Evolutionary conservation across 2,888 invertebrate species (phyloP), one percentile per base, ranked within the genome.

Genomic region (Eubasilissa splendida): DNA sequence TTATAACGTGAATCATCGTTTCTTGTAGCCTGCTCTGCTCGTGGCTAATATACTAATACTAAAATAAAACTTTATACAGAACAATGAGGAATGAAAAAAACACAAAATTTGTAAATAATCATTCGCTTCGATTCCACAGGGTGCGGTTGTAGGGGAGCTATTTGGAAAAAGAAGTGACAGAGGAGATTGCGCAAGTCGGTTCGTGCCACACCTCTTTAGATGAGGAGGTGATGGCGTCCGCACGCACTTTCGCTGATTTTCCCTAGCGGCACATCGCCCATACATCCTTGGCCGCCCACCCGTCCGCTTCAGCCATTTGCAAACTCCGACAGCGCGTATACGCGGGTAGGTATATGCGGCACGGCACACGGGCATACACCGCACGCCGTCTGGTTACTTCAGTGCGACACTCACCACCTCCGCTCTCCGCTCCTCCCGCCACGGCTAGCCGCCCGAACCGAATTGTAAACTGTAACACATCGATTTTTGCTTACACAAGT

Each of bases 171-270:
- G 60, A 22, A 33, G 60, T 60, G 14, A 0, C 53, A 31, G 54
- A 76, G 65, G 52, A 14, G 77, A 60, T 77, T 70, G 77, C 70
- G 70, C 70, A 68, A 70, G 59, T 68, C 70, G 58, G 33, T 54
- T 53, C 53, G 65, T 65, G 68, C 77, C 77, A 59, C 71, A 73
- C 63, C 63, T 78, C 65, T 78, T 73, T 54, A 54, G 71, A 8
- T 53, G 60, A 58, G 70, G 68, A 77, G 71, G 54, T 58, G 78
- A 76, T 71, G 79, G 80, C 65, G 82, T 77, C 70, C 80, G 14
- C 56, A 79, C 80, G 80, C 79, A 82, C 82, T 82, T 82, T 80
- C 76, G 80, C 77, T 66, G 77, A 80, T 71, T 68, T 59, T 73
- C 70, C 77, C 77, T 73, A 70, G 65, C 70, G 74, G 59, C 73